phyloP scores from a whole-genome alignment of 35 echinoderm and acorn worm species.

The Chiridota heheva region DNA sequence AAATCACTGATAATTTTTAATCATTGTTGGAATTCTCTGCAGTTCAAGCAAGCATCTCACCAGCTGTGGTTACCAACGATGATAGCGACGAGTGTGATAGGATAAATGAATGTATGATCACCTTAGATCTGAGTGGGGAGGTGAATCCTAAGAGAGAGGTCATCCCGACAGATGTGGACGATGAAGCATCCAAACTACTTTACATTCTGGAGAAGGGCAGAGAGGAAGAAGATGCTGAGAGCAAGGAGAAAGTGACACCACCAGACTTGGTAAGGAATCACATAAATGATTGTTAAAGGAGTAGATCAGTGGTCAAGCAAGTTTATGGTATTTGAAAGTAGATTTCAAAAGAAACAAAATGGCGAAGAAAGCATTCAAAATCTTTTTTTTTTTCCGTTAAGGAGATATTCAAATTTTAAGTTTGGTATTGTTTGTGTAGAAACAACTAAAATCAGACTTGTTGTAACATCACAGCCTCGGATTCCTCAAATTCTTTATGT shows the following conservation, averaged over 20 bases:
- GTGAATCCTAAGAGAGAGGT: background rate
- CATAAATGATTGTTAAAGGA: too few relatives aligned
- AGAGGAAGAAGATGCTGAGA: slow-evolving; percentile 14
- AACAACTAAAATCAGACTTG: too few relatives aligned
- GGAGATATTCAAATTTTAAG: slow-evolving; percentile 7
- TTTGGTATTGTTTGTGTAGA: too few relatives aligned
- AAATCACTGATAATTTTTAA: too few relatives aligned
- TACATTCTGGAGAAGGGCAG: slow-evolving; percentile 35
- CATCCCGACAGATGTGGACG: slow-evolving; percentile 26
- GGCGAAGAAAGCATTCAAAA: too few relatives aligned
- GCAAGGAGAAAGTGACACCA: background rate
- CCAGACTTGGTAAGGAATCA: background rate
- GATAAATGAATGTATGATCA: slow-evolving; percentile 54
- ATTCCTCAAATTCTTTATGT: too few relatives aligned
- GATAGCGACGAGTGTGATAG: background rate
- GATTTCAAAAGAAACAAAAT: background rate
- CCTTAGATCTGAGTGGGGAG: slow-evolving; percentile 33
- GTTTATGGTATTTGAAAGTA: slow-evolving; percentile 5
- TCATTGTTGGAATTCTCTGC: too few relatives aligned
- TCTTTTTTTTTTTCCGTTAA: too few relatives aligned
- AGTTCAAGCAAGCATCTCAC: too few relatives aligned
- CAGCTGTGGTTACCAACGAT: background rate
- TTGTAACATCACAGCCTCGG: too few relatives aligned
- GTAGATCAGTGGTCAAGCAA: background rate
- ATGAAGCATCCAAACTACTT: slow-evolving; percentile 39